Evolutionary conservation across 2,797 vertebrate genomes (phyloP), one percentile per base, ranked within the genome.

Genomic region (Rhodeus uyekii): DNA sequence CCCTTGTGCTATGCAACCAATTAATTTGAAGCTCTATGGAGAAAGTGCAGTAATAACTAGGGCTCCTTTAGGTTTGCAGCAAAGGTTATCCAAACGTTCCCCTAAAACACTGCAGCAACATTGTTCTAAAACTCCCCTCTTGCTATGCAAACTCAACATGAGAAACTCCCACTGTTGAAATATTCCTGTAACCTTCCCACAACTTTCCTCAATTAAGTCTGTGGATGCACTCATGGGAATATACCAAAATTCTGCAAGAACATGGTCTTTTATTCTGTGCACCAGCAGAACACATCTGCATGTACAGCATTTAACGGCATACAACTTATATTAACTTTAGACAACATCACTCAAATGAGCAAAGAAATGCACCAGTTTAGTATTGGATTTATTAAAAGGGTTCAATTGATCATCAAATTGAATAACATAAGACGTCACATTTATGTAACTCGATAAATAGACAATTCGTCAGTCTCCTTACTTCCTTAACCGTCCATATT

Each of bases 21-120:
- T 76, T 81, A 38, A 81, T 78, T 71, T 72, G 22, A 55, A 67
- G 32, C 67, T 73, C 78, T 34, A 53, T 5, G 5, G 53, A 60
- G 34, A 76, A 58, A 69, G 14, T 36, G 27, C 38, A 38, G 69
- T n/a, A n/a, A n/a, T n/a, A 48, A 63, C 19, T 36, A 34, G 58
- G 72, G 9, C 46, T 78, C 74, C 74, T 74, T 73, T 65, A 55
- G 36, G 72, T 53, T 58, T 76, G 46, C 48, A 81, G 22, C 36
- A 78, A 76, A 84, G 46, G 46, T 84, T 77, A 65, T 69, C 24
- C 39, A 72, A 76, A 65, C 79, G 19, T 77, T 84, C 44, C 34
- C 63, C 27, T n/a, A 42, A 58, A 81, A 72, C 58, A 50, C 34
- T 64, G 71, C 50, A 36, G 71, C 53, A 67, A 76, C 5, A 14